A percentile compares a stretch with the other conserved stretches of the same genome.
These are phyloP conservation scores for Andrena bicolor DNA, from an alignment of 2,888 invertebrate species.

Conservation along the genomic window DNA sequence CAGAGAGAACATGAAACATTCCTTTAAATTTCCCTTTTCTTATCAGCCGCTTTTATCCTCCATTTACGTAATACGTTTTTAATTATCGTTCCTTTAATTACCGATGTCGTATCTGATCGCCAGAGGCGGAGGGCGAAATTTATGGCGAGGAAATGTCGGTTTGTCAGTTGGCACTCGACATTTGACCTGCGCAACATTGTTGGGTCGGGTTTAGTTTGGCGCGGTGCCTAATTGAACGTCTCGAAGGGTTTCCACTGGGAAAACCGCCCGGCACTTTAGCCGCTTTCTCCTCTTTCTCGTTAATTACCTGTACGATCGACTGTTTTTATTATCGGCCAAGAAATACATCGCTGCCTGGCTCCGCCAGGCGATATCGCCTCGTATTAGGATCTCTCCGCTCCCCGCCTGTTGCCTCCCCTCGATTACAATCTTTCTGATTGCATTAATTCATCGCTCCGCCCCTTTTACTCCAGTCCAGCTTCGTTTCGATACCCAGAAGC, in stretches of 20 bases:
- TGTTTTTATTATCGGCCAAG: conserved; percentile 61
- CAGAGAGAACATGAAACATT: neutral
- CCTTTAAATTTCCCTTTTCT: neutral
- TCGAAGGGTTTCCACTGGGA: conserved; percentile 64
- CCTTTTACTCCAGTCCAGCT: neutral
- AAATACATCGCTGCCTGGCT: conserved; percentile 30
- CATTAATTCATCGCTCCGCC: conserved; percentile 3
- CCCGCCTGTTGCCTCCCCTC: neutral
- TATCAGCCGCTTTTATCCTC: conserved; percentile 20
- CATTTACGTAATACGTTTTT: conserved; percentile 31
- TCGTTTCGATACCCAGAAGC: neutral
- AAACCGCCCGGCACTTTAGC: conserved; percentile 55
- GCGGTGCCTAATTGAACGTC: conserved; percentile 72
- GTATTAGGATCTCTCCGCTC: conserved; percentile 2
- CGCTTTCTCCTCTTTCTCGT: conserved; percentile 55
- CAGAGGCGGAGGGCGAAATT: conserved; percentile 29
- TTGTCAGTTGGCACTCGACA: conserved; percentile 61
- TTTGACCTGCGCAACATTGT: conserved; percentile 68
- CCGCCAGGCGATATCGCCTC: neutral
- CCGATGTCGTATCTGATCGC: conserved; percentile 34
- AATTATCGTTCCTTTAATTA: conserved; percentile 44
- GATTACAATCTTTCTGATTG: conserved; percentile 30
- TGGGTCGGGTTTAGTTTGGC: conserved; percentile 63
- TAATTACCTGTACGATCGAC: conserved; percentile 65
- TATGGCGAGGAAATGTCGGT: conserved; percentile 63